Percentiles rank a stretch among this genome's conserved stretches.
phyloP scores from a whole-genome alignment of 2,888 invertebrate species.

The Apocheima hispidaria region DNA sequence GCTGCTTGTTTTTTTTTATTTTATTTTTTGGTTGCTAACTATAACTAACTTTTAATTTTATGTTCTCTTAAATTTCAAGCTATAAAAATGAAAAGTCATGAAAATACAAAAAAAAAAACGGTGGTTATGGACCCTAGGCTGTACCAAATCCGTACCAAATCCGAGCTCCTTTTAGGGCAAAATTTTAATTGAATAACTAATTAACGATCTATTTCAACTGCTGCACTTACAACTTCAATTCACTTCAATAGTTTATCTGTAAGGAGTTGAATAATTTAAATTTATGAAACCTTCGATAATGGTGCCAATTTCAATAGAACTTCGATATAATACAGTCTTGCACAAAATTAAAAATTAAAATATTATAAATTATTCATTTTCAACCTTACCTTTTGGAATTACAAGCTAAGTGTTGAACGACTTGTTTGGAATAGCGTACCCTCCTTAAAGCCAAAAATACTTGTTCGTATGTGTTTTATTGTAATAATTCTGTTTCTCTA shows the following conservation, averaged over 20 bases:
- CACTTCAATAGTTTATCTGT: conserved; percentile 45
- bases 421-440: conserved; percentile 3
- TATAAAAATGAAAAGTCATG: too few species aligned
- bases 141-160: too few species aligned
- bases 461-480: conserved; percentile 13
- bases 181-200: conserved; percentile 7
- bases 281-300: conserved; percentile 51
- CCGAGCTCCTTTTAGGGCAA: not conserved
- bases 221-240: not conserved
- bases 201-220: conserved; percentile 1
- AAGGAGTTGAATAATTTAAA: conserved; percentile 47
- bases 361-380: not conserved
- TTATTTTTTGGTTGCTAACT: too few species aligned
- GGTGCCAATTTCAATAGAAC: conserved; percentile 50
- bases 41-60: too few species aligned
- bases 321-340: conserved; percentile 32
- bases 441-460: conserved; percentile 30
- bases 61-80: too few species aligned
- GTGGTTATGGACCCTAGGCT: too few species aligned
- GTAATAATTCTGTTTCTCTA: conserved; percentile 12
- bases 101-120: too few species aligned
- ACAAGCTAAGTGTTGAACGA: not conserved
- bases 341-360: conserved; percentile 6
- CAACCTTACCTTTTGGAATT: conserved; percentile 3
- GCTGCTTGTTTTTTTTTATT: too few species aligned